A percentile compares a stretch with the other conserved stretches of the same genome.
phyloP scores from a whole-genome alignment of 2,113 vertebrate genomes.

The Calonectris borealis region DNA sequence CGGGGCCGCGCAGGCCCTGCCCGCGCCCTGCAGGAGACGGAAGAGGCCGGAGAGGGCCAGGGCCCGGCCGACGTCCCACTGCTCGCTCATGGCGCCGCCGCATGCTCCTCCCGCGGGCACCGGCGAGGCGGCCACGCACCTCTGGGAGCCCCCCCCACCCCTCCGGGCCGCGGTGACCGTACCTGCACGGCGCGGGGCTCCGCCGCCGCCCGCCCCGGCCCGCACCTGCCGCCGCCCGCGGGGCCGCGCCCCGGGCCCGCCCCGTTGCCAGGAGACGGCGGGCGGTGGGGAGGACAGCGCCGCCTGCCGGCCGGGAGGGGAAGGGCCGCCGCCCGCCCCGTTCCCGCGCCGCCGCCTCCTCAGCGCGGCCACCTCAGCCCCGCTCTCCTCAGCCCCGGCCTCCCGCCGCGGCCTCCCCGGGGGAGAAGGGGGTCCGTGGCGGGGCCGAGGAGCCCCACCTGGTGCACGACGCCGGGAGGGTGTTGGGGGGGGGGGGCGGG shows the following conservation, averaged over 20 bases:
- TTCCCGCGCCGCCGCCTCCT: neutral
- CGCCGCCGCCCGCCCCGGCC: too few relatives aligned
- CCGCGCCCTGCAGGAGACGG: constrained; percentile 76
- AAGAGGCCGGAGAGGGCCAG: constrained; percentile 78
- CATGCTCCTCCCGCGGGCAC: neutral
- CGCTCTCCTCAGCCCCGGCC: neutral
- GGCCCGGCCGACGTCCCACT: constrained; percentile 81
- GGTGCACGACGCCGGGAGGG: too few relatives aligned
- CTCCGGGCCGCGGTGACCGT: neutral
- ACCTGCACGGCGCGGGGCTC: neutral
- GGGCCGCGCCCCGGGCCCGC: too few relatives aligned
- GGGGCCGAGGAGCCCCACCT: neutral
- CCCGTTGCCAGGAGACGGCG: too few relatives aligned
- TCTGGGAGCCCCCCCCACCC: too few relatives aligned
- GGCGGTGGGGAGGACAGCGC: too few relatives aligned
- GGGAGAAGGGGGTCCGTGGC: neutral
- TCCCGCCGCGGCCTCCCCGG: neutral
- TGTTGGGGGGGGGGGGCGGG: too few relatives aligned
- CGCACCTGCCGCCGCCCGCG: too few relatives aligned
- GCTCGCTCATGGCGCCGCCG: constrained; percentile 78
- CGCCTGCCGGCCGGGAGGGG: too few relatives aligned
- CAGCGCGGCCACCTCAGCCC: neutral
- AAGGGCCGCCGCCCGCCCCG: neutral
- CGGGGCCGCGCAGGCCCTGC: constrained; percentile 78
- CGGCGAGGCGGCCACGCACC: neutral